Evolutionary conservation across 1,140 invertebrate species (phyloP).

Genomic region (Odontomachus brunneus): DNA sequence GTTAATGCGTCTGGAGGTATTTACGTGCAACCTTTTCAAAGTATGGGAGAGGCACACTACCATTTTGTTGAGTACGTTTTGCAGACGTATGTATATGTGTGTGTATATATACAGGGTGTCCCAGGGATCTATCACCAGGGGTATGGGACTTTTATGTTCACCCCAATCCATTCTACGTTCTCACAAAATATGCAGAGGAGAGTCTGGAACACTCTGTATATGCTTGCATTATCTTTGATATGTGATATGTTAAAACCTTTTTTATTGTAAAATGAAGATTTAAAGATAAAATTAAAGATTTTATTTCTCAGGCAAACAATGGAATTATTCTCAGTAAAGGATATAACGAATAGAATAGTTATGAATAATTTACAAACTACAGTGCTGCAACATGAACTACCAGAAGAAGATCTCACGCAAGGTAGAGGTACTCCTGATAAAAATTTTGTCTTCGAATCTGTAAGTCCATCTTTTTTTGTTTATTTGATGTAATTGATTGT

Average conservation of each 20-base stretch:
- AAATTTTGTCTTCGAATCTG: constrained; percentile 77
- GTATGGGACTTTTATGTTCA: too few relatives aligned
- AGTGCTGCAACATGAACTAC: constrained; percentile 80
- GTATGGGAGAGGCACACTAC: constrained; percentile 82
- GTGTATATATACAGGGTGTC: too few relatives aligned
- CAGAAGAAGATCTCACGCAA: constrained; percentile 81
- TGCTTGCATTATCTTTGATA: too few relatives aligned
- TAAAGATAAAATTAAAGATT: too few relatives aligned
- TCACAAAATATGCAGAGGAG: too few relatives aligned
- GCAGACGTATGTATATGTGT: too few relatives aligned
- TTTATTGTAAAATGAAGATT: too few relatives aligned
- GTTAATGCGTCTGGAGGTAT: constrained; percentile 82
- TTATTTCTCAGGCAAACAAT: constrained; percentile 71
- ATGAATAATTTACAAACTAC: constrained; percentile 63
- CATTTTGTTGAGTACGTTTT: constrained; percentile 66
- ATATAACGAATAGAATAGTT: constrained; percentile 70
- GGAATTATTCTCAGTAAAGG: constrained; percentile 67
- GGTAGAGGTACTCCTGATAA: constrained; percentile 79
- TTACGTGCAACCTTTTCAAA: constrained; percentile 83
- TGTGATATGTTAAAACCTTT: too few relatives aligned
- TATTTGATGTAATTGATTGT: background rate
- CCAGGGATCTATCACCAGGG: too few relatives aligned
- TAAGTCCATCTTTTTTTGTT: constrained; percentile 66
- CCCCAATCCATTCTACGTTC: too few relatives aligned
- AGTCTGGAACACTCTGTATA: too few relatives aligned